Percentiles rank a stretch among this genome's conserved stretches.
Evolutionary conservation across 2,113 vertebrate genomes (phyloP).

Genomic region (Helogale parvula): DNA sequence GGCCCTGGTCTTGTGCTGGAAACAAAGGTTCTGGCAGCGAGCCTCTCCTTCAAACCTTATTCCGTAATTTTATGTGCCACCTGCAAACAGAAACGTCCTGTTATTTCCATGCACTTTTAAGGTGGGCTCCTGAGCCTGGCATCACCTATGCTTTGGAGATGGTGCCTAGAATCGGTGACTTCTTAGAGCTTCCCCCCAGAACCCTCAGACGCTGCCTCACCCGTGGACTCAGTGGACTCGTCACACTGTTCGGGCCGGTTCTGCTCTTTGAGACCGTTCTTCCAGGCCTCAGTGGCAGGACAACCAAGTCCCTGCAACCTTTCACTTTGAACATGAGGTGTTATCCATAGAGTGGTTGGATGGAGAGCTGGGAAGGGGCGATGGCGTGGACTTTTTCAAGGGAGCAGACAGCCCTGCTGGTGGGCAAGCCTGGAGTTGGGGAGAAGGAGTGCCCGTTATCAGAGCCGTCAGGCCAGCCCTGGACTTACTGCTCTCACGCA

Average conservation of each 20-base stretch:
- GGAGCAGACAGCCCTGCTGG: background rate
- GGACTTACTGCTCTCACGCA: background rate
- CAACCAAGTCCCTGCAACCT: background rate
- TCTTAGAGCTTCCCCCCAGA: rapidly evolving
- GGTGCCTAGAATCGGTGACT: background rate
- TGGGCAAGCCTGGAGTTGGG: background rate
- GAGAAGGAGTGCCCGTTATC: background rate
- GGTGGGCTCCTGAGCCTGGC: background rate
- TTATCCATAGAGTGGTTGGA: background rate
- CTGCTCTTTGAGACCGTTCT: background rate
- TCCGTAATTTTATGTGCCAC: background rate
- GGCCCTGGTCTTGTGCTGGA: background rate
- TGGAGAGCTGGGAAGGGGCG: background rate
- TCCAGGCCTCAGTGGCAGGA: background rate
- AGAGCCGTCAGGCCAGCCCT: background rate
- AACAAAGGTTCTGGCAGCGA: background rate
- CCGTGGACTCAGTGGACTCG: background rate
- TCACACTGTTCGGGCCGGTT: background rate
- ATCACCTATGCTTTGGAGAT: background rate
- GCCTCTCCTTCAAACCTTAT: background rate
- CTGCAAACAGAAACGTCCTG: background rate
- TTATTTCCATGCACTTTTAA: background rate
- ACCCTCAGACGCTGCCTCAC: background rate
- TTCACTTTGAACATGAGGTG: background rate
- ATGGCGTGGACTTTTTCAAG: background rate